Conservation (phyloP, 2,888 invertebrate species). For the Patella pellucida region DNA sequence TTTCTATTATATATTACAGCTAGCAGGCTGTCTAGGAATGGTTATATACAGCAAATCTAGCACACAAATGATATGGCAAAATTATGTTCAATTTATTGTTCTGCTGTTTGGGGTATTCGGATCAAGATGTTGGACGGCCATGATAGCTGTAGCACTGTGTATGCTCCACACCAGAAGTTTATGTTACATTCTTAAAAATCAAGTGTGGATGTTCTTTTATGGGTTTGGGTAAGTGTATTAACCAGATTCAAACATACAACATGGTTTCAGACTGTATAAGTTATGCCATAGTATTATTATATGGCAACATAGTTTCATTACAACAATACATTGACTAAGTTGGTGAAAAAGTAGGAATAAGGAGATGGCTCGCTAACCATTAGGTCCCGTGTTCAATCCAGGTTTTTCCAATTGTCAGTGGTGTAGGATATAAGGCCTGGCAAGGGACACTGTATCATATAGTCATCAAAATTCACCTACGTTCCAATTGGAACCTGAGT, state of each 20-base stretch:
- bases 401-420: too few relatives aligned
- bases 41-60: conserved; percentile 77
- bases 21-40: conserved; percentile 76
- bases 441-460: too few relatives aligned
- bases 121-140: conserved; percentile 87
- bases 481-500: too few relatives aligned
- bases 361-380: too few relatives aligned
- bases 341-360: too few relatives aligned
- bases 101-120: conserved; percentile 83
- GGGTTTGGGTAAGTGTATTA: conserved; percentile 73
- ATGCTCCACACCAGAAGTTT: conserved; percentile 87
- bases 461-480: too few relatives aligned
- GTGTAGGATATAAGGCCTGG: too few relatives aligned
- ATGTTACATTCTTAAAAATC: conserved; percentile 84
- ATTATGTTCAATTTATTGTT: conserved; percentile 81
- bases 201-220: conserved; percentile 67
- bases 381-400: too few relatives aligned
- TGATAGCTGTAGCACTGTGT: conserved; percentile 84
- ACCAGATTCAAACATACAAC: conserved; percentile 45
- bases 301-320: too few relatives aligned
- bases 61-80: conserved; percentile 74
- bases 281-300: too few relatives aligned
- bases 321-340: too few relatives aligned
- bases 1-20: conserved; percentile 43
- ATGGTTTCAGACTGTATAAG: too few relatives aligned